phyloP scores from a whole-genome alignment of 64 coral and sea anemone genomes.

The Montipora efflorescens region DNA sequence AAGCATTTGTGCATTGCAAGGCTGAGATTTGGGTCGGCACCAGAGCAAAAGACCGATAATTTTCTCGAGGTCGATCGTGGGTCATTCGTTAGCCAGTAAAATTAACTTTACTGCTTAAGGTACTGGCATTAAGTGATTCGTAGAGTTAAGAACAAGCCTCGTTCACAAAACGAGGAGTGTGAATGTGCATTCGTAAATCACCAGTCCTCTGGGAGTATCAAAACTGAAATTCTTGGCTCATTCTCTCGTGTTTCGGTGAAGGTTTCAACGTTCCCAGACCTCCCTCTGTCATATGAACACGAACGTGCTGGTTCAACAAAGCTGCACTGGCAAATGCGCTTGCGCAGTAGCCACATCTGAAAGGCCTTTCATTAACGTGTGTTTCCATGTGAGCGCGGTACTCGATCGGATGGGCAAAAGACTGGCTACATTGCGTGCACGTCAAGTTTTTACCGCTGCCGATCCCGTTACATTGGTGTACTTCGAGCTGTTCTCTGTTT shows the following conservation, averaged over 20 bases:
- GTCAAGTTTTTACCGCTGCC: constrained; percentile 76
- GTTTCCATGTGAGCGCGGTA: constrained; percentile 86
- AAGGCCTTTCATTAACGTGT: constrained; percentile 90
- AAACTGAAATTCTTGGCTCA: constrained; percentile 54
- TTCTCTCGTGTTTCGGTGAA: constrained; percentile 66
- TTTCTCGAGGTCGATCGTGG: no score
- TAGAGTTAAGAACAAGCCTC: no score
- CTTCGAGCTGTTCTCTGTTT: constrained; percentile 87
- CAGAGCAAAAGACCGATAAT: no score
- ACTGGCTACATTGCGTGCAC: constrained; percentile 88
- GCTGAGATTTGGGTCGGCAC: no score
- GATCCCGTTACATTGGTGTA: constrained; percentile 85
- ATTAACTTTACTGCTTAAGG: no score
- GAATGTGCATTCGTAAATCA: background rate
- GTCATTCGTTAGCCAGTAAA: no score
- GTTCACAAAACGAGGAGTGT: no score
- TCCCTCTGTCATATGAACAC: constrained; percentile 88
- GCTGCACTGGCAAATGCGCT: constrained; percentile 90
- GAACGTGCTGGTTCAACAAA: constrained; percentile 89
- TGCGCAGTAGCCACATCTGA: constrained; percentile 91
- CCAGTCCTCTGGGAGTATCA: background rate
- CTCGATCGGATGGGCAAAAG: constrained; percentile 86
- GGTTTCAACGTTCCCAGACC: constrained; percentile 56
- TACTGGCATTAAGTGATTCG: no score
- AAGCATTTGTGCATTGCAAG: no score